Base-by-base conservation (phyloP, 2,888 invertebrate species). In the Chorisops tibialis region DNA sequence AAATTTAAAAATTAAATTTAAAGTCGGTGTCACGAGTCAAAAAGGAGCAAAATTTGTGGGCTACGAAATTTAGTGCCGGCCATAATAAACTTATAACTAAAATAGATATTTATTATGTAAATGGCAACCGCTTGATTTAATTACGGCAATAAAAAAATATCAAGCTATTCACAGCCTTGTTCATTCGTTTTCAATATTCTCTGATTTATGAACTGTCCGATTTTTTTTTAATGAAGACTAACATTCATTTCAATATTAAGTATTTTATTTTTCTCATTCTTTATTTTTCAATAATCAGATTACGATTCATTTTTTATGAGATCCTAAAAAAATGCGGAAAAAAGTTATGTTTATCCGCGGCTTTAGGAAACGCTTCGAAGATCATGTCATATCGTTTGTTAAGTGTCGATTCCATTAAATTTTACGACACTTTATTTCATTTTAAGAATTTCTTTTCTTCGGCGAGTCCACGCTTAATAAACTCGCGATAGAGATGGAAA, bases 341-440 rank as follows among this genome's bases (percentile, higher is more conserved):
- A 45, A 43, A 56, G 14, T 22, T n/a, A 30, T 56, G n/a, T 45
- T 30, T 3, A 56, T 30, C 19, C 51, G 38, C 16, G 14, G n/a
- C 12, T 37, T 47, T 47, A 39, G 22, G 19, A 19, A 45, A 56
- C 43, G 45, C 45, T 41, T 43, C 45, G 18, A 45, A 56, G 43
- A 56, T 56, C 45, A 56, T 56, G 56, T 56, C 56, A 21, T 56
- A 56, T 30, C 45, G 56, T 45, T 50, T 56, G 56, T 56, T 56
- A 56, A 56, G 56, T 56, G 56, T 56, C 56, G 56, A 56, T 56
- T 56, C 56, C 45, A 56, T 56, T 56, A 56, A 56, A 56, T 56
- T 56, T 56, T 43, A 56, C 30, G 56, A 30, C 45, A 35, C 14
- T 45, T 56, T 56, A 56, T 56, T 56, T 43, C 45, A 24, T 43